Conservation (phyloP, 2,113 vertebrate genomes). For the Lamprotornis superbus region DNA sequence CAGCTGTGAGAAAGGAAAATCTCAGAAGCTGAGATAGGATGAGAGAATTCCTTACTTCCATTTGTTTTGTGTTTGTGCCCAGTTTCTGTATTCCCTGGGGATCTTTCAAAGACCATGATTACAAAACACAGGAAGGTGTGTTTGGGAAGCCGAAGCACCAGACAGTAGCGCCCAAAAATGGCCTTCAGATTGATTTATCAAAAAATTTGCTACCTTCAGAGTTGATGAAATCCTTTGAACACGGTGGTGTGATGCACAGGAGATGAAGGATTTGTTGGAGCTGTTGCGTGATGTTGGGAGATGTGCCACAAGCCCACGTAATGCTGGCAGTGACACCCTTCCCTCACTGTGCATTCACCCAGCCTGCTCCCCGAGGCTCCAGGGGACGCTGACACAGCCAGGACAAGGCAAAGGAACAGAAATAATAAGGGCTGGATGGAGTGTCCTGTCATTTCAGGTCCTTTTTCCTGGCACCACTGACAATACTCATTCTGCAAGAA, state of each 20-base stretch:
- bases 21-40: background rate
- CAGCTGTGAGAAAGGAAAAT: background rate
- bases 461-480: background rate
- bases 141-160: background rate
- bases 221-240: background rate
- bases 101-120: background rate
- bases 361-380: rapidly evolving
- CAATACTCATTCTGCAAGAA: background rate
- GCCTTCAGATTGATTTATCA: background rate
- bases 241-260: rapidly evolving
- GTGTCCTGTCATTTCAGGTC: background rate
- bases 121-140: background rate
- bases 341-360: background rate
- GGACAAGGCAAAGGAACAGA: background rate
- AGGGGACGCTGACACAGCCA: rapidly evolving
- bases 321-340: background rate
- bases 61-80: background rate
- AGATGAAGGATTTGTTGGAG: conserved; percentile 10
- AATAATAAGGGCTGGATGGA: background rate
- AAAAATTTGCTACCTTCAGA: background rate
- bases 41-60: background rate
- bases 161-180: background rate
- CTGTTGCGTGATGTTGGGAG: background rate
- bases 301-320: background rate
- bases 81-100: background rate